Conservation (phyloP, 2,888 invertebrate species). For the Chrysolina haemoptera region DNA sequence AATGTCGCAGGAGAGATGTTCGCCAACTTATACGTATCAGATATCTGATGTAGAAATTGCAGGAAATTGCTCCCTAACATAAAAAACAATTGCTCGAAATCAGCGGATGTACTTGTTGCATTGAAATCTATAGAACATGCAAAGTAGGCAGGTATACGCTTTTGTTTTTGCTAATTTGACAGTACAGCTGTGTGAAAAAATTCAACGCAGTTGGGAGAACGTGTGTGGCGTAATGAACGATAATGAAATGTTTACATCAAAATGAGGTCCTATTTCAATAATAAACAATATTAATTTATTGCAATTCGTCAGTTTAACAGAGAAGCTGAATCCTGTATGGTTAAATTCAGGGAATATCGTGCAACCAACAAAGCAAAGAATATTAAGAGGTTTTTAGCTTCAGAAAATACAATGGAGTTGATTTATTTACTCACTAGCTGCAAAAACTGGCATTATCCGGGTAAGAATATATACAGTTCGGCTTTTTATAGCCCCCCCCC, state of each 20-base stretch:
- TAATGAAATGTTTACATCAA: neutral
- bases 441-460: no score
- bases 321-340: no score
- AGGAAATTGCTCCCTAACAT: constrained; percentile 44
- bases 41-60: constrained; percentile 43
- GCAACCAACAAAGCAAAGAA: no score
- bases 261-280: neutral
- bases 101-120: constrained; percentile 49
- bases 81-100: constrained; percentile 44
- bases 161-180: constrained; percentile 30
- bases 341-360: no score
- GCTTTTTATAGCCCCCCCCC: no score
- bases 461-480: no score
- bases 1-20: constrained; percentile 5
- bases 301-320: no score
- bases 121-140: constrained; percentile 45
- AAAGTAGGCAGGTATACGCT: constrained; percentile 42
- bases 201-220: neutral
- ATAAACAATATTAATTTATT: neutral
- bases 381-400: no score
- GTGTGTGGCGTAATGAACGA: neutral
- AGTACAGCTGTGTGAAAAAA: constrained; percentile 9
- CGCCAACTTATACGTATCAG: constrained; percentile 30
- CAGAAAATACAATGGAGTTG: no score
- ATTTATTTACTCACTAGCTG: no score